Base-by-base conservation (phyloP, 2,113 vertebrate species). In the Scytalopus superciliaris region DNA sequence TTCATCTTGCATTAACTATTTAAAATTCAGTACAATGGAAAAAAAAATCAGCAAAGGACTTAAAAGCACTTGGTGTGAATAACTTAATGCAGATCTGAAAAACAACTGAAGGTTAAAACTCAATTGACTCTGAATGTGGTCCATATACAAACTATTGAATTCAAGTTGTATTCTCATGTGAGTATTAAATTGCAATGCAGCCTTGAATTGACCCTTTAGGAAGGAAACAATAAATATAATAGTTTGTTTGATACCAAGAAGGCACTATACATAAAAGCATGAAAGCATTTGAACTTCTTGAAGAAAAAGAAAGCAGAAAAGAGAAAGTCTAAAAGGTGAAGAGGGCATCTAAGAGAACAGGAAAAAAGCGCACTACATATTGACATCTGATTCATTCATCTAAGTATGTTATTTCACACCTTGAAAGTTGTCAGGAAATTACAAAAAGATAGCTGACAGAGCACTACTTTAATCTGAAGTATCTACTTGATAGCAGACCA, bases 101-200 rank as follows among this genome's bases (percentile, higher is more conserved):
- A 89, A 78, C 33, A 91, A 50, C 50, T 64, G 57, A 74, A 62
- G 17, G 42, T 86, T 76, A 95, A 95, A 97, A 97, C 66, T 35
- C 53, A 82, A 37, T 96, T 57, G 4, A 81, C 45, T 87, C 72
- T 80, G 78, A 92, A 88, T 78, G 82, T 63, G 49, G 55, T 86
- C 84, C 35, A n/a, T 89, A 93, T 53, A 96, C 91, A 94, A 97
- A 94, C 90, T 86, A 39, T 57, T 86, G 85, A 96, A 87, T 69
- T 87, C 52, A 63, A 91, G 45, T 40, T 19, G 35, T 95, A 89
- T 93, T 96, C 97, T 96, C 97, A 57, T 35, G 97, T 7, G 89
- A 94, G 63, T 97, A 97, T 98, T 96, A 73, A 75, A 93, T 98
- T 97, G 93, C 98, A 40, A 77, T 63, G 78, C 96, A 98, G 95